phyloP scores from a whole-genome alignment of 1,140 invertebrate genomes.

The Solenopsis fugax region DNA sequence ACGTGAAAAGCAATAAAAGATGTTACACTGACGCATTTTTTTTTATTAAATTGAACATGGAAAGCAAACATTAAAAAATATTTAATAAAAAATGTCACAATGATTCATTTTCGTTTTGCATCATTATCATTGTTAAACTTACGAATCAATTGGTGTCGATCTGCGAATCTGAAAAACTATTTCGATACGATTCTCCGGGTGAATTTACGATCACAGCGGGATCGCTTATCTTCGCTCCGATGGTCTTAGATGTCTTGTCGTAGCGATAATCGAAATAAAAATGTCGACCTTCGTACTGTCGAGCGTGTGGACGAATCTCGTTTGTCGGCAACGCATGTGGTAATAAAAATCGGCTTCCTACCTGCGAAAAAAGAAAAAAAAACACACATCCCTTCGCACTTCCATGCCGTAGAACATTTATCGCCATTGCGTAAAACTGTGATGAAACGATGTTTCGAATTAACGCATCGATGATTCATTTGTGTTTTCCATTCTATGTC shows the following conservation, averaged over 20 bases:
- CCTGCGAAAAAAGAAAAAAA: neutral
- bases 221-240: conserved; percentile 26
- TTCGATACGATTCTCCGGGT: neutral
- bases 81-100: neutral
- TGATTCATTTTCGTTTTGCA: neutral
- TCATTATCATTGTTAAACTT: neutral
- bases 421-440: neutral
- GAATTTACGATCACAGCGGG: conserved; percentile 55
- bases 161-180: neutral
- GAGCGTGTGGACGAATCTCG: neutral
- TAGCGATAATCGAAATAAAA: conserved; percentile 57
- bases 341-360: neutral
- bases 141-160: neutral
- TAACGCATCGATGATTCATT: neutral
- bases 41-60: neutral
- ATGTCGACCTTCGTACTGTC: neutral
- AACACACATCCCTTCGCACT: neutral
- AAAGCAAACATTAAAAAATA: neutral
- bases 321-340: neutral
- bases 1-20: no score
- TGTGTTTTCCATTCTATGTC: neutral
- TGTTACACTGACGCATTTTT: no score
- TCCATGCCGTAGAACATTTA: neutral
- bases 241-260: neutral
- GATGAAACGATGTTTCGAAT: conserved; percentile 27